These are phyloP conservation scores for Tetrax tetrax DNA, from an alignment of 2,113 vertebrate genomes.

Conservation along the genomic window DNA sequence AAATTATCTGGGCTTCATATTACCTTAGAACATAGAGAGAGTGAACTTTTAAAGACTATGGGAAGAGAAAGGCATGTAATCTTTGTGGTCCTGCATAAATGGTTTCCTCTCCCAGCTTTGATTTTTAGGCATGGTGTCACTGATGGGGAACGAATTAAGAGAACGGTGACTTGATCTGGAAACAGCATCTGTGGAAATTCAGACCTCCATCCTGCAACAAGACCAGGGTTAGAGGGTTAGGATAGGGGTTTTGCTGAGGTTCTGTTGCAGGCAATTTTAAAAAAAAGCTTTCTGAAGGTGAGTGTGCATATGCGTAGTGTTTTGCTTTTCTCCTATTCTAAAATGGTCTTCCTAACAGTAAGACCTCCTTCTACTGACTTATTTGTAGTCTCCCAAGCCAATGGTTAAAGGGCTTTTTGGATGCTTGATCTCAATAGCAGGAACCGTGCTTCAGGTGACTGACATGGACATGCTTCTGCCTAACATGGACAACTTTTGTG, in stretches of 20 bases:
- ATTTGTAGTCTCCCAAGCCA: not conserved
- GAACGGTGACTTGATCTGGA: not conserved
- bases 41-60: not conserved
- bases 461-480: too few species aligned
- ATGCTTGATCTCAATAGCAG: rapidly evolving
- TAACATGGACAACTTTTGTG: not conserved
- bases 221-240: not conserved
- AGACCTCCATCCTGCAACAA: not conserved
- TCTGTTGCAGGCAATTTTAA: not conserved
- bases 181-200: not conserved
- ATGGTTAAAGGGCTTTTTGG: not conserved
- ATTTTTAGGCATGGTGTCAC: not conserved
- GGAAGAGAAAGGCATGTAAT: not conserved
- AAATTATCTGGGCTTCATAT: not conserved
- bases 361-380: not conserved
- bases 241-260: not conserved
- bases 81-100: not conserved
- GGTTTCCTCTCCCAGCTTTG: not conserved
- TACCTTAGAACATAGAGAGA: not conserved
- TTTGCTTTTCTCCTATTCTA: not conserved
- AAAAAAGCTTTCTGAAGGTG: not conserved
- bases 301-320: not conserved
- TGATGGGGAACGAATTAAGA: not conserved
- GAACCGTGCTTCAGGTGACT: not conserved
- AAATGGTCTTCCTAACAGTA: not conserved